Percentiles rank a stretch among this genome's conserved stretches.
Evolutionary conservation across 2,888 invertebrate genomes (phyloP).

Genomic region (Polydrusus tereticollis): DNA sequence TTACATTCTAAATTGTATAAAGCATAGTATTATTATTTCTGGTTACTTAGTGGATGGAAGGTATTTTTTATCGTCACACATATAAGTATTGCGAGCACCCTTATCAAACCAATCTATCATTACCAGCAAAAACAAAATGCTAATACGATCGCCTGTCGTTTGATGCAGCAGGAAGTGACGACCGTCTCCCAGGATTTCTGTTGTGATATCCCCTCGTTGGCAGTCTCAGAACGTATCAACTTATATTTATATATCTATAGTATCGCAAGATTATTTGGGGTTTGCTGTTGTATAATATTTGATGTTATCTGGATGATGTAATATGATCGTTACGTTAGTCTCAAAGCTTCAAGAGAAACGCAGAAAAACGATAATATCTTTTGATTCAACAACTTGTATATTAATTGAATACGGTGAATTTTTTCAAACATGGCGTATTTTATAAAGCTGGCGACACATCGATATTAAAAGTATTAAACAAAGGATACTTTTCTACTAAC

Average conservation of each 20-base stretch:
- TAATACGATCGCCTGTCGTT: conserved; percentile 14
- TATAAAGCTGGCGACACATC: too few relatives aligned
- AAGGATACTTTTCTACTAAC: too few relatives aligned
- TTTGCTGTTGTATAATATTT: conserved; percentile 19
- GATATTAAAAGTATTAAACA: too few relatives aligned
- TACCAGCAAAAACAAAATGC: conserved; percentile 16
- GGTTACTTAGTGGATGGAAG: too few relatives aligned
- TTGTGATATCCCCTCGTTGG: conserved; percentile 10
- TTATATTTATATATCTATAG: conserved; percentile 15
- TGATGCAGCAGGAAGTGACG: conserved; percentile 15
- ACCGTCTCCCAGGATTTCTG: conserved; percentile 16
- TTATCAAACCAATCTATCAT: conserved; percentile 1
- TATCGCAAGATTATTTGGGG: conserved; percentile 16
- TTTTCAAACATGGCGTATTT: neutral
- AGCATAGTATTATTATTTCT: too few relatives aligned
- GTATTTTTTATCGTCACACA: too few relatives aligned
- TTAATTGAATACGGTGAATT: neutral
- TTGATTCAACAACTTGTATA: neutral
- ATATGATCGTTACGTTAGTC: conserved; percentile 5
- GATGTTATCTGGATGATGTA: conserved; percentile 17
- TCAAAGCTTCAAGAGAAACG: neutral
- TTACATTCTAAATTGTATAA: too few relatives aligned
- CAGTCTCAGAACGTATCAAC: conserved; percentile 17
- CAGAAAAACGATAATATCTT: neutral
- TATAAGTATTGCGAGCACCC: neutral